These are phyloP conservation scores for Sorex fumeus DNA, from an alignment of 2,113 vertebrate genomes.

Conservation along the genomic window DNA sequence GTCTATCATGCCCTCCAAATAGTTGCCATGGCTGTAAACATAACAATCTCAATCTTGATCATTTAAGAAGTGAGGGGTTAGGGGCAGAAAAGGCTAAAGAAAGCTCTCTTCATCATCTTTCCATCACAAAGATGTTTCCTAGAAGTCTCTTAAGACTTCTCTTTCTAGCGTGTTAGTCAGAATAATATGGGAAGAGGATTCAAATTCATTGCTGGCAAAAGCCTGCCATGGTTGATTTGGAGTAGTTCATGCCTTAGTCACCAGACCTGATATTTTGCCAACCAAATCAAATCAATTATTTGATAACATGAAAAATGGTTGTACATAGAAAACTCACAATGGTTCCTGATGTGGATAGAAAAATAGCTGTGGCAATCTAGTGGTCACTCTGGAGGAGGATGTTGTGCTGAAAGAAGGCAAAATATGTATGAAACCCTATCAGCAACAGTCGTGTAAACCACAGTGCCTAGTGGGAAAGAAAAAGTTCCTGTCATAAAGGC, in stretches of 20 bases:
- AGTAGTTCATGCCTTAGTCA: neutral
- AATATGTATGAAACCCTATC: no score
- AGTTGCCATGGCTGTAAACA: neutral
- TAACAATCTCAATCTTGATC: neutral
- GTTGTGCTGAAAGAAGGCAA: no score
- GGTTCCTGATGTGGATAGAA: neutral
- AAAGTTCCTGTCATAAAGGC: no score
- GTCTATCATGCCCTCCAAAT: neutral
- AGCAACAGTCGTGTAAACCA: no score
- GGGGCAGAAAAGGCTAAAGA: neutral
- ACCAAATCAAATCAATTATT: constrained; percentile 37
- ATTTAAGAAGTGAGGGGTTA: neutral
- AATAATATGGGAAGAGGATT: constrained; percentile 9
- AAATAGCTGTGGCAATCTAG: neutral
- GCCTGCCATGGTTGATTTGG: neutral
- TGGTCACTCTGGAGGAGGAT: no score
- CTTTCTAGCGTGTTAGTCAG: constrained; percentile 37
- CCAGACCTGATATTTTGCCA: neutral
- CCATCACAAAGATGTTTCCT: neutral
- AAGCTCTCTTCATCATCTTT: neutral
- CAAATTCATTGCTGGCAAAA: neutral
- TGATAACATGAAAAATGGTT: neutral
- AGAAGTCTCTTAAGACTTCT: neutral
- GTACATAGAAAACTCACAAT: neutral
- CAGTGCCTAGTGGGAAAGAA: no score